Base-by-base conservation (phyloP, 2,888 invertebrate species). In the Nemoura dubitans region DNA sequence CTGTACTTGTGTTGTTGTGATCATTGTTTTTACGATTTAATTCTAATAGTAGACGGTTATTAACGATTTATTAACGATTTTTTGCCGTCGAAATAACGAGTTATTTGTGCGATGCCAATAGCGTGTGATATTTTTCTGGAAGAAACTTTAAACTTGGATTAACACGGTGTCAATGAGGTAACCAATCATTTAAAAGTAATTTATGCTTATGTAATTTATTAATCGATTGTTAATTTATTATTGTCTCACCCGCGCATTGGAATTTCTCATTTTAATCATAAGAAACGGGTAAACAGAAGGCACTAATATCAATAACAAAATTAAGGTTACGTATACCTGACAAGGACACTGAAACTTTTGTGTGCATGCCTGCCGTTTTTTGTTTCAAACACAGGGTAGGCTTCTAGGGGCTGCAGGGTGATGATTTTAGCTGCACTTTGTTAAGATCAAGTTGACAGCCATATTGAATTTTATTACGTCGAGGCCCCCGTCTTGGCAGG, bases 381-480 rank as follows among this genome's bases (percentile, higher is more conserved):
- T 36, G 3, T 10, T 6, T 7, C 59, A 7, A 14, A 59, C 59
- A 59, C 59, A 59, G 21, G 21, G 78, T 6, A 25, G 78, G 26
- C 10, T 78, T 28, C 14, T 26, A 78, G 78, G 78, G 78, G 26
- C 28, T 59, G 59, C 59, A 59, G 59, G 59, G 59, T 59, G 59
- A 59, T 59, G 27, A 78, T 78, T 78, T 28, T 10, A 78, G 25
- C 78, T 29, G 0, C 30, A 36, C 42, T 42, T 83, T 83, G 43
- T 83, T 83, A 30, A n/a, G 36, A 42, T 26, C n/a, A 78, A 42
- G 85, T 36, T 76, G 84, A 86, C 86, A 86, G 86, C 86, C 86
- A 86, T 86, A 84, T 86, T 87, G 87, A 87, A 87, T 87, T 86
- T 83, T 86, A 84, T 87, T 86, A 83, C 87, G 30, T 7, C 26